Conservation (phyloP, 2,113 vertebrate genomes). For the Perca flavescens region DNA sequence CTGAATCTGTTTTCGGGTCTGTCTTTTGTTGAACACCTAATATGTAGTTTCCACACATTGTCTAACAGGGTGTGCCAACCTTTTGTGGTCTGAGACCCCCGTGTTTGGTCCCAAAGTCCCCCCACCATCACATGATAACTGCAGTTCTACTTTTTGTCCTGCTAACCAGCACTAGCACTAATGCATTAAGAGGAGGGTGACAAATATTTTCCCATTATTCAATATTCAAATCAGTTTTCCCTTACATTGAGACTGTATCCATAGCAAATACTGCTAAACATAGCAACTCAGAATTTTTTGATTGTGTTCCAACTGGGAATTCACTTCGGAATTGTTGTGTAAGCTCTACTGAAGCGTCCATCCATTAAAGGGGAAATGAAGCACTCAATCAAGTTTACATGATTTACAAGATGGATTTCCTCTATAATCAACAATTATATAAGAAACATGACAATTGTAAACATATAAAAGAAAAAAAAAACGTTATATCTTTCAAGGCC, state of each 20-base stretch:
- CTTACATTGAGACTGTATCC: no score
- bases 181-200: not conserved
- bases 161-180: not conserved
- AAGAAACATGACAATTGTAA: no score
- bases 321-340: not conserved
- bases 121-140: not conserved
- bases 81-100: not conserved
- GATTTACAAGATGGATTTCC: no score
- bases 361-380: no score
- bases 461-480: no score
- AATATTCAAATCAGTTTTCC: not conserved
- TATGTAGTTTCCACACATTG: not conserved
- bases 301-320: not conserved
- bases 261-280: not conserved
- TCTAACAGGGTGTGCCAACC: not conserved
- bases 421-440: no score
- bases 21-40: slow-evolving; percentile 3
- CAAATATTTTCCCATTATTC: not conserved
- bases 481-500: no score
- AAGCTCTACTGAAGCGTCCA: no score
- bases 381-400: no score
- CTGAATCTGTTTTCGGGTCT: not conserved
- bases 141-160: not conserved
- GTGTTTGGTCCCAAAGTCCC: not conserved
- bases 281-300: not conserved